A percentile compares a stretch with the other conserved stretches of the same genome.
These are phyloP conservation scores for Trachurus trachurus DNA, from an alignment of 2,797 vertebrate species.

Conservation along the genomic window DNA sequence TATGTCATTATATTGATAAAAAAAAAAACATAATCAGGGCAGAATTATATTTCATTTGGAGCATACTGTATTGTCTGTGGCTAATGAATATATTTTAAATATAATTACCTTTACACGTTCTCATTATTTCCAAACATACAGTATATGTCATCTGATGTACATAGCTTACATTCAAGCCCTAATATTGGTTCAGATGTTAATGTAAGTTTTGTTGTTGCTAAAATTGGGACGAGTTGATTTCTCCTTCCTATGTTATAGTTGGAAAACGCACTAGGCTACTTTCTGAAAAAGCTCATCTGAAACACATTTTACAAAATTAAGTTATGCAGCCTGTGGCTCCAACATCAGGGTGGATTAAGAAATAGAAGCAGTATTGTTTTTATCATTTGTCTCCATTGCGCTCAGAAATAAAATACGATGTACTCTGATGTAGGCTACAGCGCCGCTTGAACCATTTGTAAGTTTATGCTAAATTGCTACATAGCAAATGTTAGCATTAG, in stretches of 20 bases:
- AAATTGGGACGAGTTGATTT: slow-evolving; percentile 1
- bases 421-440: background rate
- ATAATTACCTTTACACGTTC: background rate
- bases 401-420: background rate
- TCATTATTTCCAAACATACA: background rate
- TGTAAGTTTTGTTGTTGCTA: background rate
- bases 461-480: no score
- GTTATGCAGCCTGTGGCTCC: background rate
- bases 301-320: background rate
- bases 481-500: background rate
- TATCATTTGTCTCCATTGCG: background rate
- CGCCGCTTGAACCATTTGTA: background rate
- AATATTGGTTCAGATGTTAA: background rate
- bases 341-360: background rate
- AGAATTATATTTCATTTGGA: background rate
- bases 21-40: background rate
- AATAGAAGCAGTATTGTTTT: background rate
- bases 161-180: background rate
- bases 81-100: background rate
- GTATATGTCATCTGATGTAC: background rate
- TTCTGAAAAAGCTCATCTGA: background rate
- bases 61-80: background rate
- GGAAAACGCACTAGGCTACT: background rate
- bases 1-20: background rate
- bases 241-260: background rate